Evolutionary conservation across 2,888 invertebrate genomes (phyloP).

Genomic region (Stenodema calcarata): DNA sequence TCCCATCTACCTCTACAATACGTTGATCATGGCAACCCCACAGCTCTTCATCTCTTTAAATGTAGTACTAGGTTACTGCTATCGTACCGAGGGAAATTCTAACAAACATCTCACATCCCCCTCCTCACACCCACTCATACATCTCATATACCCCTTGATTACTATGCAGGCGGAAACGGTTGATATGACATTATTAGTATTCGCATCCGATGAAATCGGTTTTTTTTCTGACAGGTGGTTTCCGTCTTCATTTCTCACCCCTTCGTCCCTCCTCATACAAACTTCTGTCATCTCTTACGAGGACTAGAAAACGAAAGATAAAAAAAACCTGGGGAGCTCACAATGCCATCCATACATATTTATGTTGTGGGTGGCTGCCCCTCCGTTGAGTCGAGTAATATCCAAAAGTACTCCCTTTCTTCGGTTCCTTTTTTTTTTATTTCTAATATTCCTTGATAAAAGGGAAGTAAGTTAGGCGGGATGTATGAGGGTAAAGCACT

Average conservation of each 20-base stretch:
- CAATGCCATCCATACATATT: conserved; percentile 38
- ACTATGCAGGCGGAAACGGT: neutral
- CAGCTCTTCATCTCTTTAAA: too few species aligned
- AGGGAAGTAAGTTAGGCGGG: neutral
- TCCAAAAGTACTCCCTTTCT: conserved; percentile 39
- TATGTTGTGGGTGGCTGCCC: conserved; percentile 17
- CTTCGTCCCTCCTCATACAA: neutral
- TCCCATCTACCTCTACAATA: too few species aligned
- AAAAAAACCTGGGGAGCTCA: neutral
- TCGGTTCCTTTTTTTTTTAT: neutral
- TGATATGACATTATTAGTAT: neutral
- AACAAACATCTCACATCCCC: too few species aligned
- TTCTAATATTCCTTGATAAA: conserved; percentile 4
- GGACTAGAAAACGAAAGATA: neutral
- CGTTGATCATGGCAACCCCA: too few species aligned
- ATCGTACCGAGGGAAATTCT: too few species aligned
- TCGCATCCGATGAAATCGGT: neutral
- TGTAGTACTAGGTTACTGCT: too few species aligned
- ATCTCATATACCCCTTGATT: neutral
- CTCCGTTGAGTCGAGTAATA: conserved; percentile 28
- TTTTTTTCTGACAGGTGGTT: neutral
- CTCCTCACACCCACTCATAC: too few species aligned
- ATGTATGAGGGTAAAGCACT: conserved; percentile 1
- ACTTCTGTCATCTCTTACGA: neutral
- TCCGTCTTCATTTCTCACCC: conserved; percentile 16